Percentiles rank a stretch among this genome's conserved stretches.
Evolutionary conservation across 2,113 vertebrate genomes (phyloP).

Genomic region (Australoheros scitulus): DNA sequence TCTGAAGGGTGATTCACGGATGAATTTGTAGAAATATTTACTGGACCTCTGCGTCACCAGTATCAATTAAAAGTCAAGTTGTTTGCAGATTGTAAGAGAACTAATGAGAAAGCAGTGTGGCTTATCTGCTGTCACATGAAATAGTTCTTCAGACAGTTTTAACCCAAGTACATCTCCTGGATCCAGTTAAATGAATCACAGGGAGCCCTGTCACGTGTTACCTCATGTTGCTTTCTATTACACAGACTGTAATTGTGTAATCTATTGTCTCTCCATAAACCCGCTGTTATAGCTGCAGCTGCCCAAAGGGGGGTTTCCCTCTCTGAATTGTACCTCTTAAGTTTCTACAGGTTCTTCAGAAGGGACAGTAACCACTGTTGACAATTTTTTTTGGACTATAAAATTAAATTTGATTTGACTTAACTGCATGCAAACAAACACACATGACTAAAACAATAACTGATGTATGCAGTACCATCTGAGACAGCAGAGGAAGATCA

Average conservation of each 20-base stretch:
- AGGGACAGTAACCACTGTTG: neutral
- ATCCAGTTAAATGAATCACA: neutral
- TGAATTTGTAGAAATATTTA: neutral
- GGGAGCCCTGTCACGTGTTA: neutral
- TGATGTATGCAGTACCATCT: neutral
- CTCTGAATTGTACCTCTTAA: neutral
- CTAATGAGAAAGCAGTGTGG: neutral
- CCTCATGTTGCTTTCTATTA: neutral
- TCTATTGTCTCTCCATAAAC: neutral
- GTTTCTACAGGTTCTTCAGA: neutral
- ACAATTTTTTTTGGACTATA: neutral
- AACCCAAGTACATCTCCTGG: neutral
- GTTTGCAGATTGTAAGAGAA: neutral
- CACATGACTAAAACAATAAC: slow-evolving; percentile 17
- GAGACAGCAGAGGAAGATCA: slow-evolving; percentile 8
- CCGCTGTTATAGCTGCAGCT: neutral
- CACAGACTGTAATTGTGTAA: neutral
- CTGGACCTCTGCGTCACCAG: neutral
- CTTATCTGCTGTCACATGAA: neutral
- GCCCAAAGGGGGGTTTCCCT: neutral
- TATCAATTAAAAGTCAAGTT: neutral
- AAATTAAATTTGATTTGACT: neutral
- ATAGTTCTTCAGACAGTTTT: neutral
- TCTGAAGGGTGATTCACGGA: slow-evolving; percentile 14
- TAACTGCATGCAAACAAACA: neutral